Conservation (phyloP, 2,113 vertebrate species). For the Rhinichthys klamathensis region DNA sequence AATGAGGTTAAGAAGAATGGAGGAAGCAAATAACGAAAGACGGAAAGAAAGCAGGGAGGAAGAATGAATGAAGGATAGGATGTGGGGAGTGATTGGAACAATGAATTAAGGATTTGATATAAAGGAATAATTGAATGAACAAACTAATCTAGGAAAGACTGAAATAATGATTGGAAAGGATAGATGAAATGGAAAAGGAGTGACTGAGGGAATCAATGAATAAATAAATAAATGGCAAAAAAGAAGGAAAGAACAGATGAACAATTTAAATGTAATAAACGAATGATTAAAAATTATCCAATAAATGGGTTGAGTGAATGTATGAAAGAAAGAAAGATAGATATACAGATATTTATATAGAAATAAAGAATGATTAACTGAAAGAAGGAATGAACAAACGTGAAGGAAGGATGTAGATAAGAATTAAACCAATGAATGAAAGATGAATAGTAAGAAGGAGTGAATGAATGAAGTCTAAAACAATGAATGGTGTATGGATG, state of each 20-base stretch:
- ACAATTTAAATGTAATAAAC: too few species aligned
- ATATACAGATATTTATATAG: too few species aligned
- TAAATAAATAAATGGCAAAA: too few species aligned
- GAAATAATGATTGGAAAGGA: not conserved
- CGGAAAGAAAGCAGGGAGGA: not conserved
- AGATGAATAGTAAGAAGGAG: not conserved
- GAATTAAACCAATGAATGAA: not conserved
- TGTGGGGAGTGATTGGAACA: not conserved
- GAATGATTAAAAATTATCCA: too few species aligned
- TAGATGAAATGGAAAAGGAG: not conserved
- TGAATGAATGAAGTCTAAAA: not conserved
- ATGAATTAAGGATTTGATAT: too few species aligned
- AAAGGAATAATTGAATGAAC: not conserved
- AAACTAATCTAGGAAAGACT: not conserved
- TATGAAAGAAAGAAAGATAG: not conserved
- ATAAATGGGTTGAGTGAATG: too few species aligned
- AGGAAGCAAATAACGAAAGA: not conserved
- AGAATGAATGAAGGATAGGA: not conserved
- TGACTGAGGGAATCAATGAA: not conserved
- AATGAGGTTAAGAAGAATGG: not conserved
- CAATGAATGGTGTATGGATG: not conserved
- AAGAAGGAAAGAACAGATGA: too few species aligned
- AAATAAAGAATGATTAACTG: not conserved
- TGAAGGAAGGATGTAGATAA: not conserved
- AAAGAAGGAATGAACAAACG: not conserved